Conservation (phyloP, 2,113 vertebrate species). For the Entosphenus tridentatus region DNA sequence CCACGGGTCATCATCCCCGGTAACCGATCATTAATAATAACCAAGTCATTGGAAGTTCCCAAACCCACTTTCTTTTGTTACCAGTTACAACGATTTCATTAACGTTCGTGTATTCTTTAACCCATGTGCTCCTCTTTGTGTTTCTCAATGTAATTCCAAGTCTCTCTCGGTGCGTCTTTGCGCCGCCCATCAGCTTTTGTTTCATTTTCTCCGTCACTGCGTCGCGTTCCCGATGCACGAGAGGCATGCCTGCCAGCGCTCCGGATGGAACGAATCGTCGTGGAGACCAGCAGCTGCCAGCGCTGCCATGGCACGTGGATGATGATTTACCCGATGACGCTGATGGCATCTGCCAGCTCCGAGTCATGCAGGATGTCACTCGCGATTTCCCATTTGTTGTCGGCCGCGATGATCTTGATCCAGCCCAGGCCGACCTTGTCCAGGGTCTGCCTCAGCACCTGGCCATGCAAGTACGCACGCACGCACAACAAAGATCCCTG, state of each 20-base stretch:
- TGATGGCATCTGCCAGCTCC: slow-evolving; percentile 37
- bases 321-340: slow-evolving; percentile 50
- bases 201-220: not conserved
- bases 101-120: too few species aligned
- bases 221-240: not conserved
- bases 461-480: slow-evolving; percentile 12
- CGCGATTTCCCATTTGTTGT: slow-evolving; percentile 42
- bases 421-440: slow-evolving; percentile 36
- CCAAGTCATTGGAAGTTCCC: too few species aligned
- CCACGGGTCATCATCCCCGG: too few species aligned
- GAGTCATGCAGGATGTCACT: slow-evolving; percentile 31
- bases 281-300: not conserved
- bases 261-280: not conserved
- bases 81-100: too few species aligned
- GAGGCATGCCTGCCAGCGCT: not conserved
- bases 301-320: not conserved
- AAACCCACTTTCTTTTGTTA: too few species aligned
- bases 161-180: not conserved
- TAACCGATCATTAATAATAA: too few species aligned
- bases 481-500: too few species aligned
- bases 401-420: slow-evolving; percentile 47
- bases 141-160: not conserved
- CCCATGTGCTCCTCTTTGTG: too few species aligned
- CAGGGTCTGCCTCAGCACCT: slow-evolving; percentile 48
- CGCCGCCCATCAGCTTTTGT: not conserved